Base-by-base conservation (phyloP, 2,797 vertebrate genomes). In the Lemur catta region DNA sequence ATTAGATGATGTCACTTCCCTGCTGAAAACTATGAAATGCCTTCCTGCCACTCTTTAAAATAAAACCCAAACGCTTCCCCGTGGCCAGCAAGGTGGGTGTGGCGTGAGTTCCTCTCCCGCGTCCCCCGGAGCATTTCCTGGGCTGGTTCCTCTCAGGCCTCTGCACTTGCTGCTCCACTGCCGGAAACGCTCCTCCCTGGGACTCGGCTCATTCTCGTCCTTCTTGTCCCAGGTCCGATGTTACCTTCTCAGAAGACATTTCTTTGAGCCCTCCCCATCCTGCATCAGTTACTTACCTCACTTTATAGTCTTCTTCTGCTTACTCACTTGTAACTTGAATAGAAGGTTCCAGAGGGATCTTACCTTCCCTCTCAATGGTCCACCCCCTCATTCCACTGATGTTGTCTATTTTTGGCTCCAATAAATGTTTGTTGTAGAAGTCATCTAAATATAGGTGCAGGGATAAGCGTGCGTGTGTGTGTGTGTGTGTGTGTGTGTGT, bases 381-480 rank as follows among this genome's bases (percentile, higher is more conserved):
- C 3, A 38, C 22, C 14, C 7, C 52, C 10, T 59, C 1, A 0
- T 41, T 76, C 35, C 85, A 84, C 35, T 50, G 11, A 57, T 4
- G 38, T 13, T 46, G 33, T 13, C 65, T 43, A 0, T 41, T 17
- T 72, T 52, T 82, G 61, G 35, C 65, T 93, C 18, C 33, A 6
- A 35, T 63, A 75, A 38, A 43, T 84, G 33, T 41, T 43, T 48
- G 11, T 6, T n/a, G 1, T 71, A 74, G 63, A 93, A 79, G 20
- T 61, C 38, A 24, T 84, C 63, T 89, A 55, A 89, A 65, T 84
- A 79, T 43, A 94, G 88, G 61, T 55, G 24, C 17, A 15, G 1
- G 55, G 81, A 67, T 43, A 10, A 33, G 69, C 17, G 2, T 43
- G 24, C 11, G 71, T 2, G 22, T 18, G 22, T 2, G 22, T 18